A percentile compares a stretch with the other conserved stretches of the same genome.
phyloP scores from a whole-genome alignment of 2,797 vertebrate genomes.

The Chrosomus eos region DNA sequence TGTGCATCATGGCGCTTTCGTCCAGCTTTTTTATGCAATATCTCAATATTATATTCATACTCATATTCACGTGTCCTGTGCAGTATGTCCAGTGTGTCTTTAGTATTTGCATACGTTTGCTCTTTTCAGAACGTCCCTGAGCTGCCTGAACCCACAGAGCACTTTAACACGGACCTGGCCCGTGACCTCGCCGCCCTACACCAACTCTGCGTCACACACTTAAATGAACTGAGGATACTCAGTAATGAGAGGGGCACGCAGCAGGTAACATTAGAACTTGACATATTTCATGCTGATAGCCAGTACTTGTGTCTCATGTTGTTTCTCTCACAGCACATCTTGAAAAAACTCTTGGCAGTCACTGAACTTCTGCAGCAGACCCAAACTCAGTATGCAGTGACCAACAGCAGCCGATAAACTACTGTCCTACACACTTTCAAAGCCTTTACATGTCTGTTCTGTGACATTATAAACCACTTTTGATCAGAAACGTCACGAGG shows the following conservation, averaged over 20 bases:
- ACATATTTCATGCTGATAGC: not conserved
- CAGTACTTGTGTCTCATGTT: conserved; percentile 49
- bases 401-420: conserved; percentile 94
- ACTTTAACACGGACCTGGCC: conserved; percentile 92
- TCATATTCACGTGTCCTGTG: conserved; percentile 62
- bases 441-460: conserved; percentile 65
- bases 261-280: conserved; percentile 81
- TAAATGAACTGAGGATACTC: conserved; percentile 92
- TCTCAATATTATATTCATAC: not conserved
- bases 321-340: conserved; percentile 84
- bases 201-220: conserved; percentile 92
- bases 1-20: not conserved
- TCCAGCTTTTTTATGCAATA: not conserved
- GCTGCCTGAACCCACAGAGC: conserved; percentile 91
- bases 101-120: not conserved
- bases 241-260: conserved; percentile 95
- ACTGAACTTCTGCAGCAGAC: conserved; percentile 99
- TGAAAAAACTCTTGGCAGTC: conserved; percentile 99
- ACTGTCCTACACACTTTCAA: conserved; percentile 1
- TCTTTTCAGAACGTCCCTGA: conserved; percentile 90
- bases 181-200: conserved; percentile 94
- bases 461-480: conserved; percentile 75
- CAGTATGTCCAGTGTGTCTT: not conserved
- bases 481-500: not conserved
- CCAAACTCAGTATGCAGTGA: conserved; percentile 94